Evolutionary conservation across 2,797 vertebrate species (phyloP).

Genomic region (Sebastes glaucus): DNA sequence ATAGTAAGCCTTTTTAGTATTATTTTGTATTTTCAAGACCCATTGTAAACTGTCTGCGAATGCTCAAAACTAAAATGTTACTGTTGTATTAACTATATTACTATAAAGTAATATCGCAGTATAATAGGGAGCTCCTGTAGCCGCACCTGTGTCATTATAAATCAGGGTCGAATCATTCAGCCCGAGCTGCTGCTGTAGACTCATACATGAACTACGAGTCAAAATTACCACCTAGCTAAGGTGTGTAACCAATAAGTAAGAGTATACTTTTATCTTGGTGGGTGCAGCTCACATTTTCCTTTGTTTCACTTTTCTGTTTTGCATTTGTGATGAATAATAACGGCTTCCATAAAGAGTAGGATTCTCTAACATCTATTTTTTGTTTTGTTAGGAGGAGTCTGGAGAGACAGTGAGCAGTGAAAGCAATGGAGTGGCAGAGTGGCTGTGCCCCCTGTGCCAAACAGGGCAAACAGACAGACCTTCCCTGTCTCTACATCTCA

Average conservation of each 20-base stretch:
- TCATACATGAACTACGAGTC: not conserved
- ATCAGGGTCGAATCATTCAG: not conserved
- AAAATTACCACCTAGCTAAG: not conserved
- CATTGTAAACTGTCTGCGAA: not conserved
- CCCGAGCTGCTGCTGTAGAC: not conserved
- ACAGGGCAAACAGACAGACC: slow-evolving; percentile 83
- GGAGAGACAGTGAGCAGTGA: slow-evolving; percentile 86
- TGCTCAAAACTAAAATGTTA: not conserved
- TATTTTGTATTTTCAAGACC: not conserved
- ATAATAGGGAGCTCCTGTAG: not conserved
- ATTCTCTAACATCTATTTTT: slow-evolving; percentile 15
- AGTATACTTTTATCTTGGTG: not conserved
- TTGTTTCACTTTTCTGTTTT: not conserved
- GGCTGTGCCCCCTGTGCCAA: slow-evolving; percentile 92
- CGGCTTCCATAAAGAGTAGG: not conserved
- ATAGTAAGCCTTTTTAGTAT: not conserved
- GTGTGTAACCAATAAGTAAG: not conserved
- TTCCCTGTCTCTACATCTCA: slow-evolving; percentile 82
- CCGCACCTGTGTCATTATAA: slow-evolving; percentile 14
- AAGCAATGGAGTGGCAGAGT: slow-evolving; percentile 82
- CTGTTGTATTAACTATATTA: not conserved
- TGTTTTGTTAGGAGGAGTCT: slow-evolving; percentile 87
- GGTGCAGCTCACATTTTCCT: not conserved
- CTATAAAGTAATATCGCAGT: not conserved
- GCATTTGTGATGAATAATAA: not conserved